phyloP scores from a whole-genome alignment of 2,113 vertebrate species.

The Plestiodon gilberti region DNA sequence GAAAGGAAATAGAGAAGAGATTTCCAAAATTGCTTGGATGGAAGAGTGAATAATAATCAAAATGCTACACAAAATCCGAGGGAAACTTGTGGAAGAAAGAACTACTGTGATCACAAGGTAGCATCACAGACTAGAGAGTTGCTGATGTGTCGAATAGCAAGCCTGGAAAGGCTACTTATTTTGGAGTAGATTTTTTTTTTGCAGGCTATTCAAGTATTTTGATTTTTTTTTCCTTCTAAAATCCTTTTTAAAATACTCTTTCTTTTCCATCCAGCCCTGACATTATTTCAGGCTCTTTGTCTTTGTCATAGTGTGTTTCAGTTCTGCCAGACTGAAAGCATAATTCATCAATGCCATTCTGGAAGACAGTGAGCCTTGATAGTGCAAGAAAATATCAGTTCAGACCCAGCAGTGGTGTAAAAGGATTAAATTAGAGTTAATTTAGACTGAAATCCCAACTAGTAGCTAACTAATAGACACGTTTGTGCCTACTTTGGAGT shows the following conservation, averaged over 20 bases:
- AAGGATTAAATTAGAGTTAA: conserved; percentile 8
- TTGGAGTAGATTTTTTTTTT: background rate
- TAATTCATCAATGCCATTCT: conserved; percentile 2
- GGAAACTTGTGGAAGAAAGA: background rate
- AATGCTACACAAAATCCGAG: too few relatives aligned
- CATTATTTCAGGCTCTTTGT: background rate
- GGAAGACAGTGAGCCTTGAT: background rate
- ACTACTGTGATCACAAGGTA: background rate
- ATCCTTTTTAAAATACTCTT: background rate
- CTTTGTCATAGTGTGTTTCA: background rate
- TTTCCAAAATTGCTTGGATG: background rate
- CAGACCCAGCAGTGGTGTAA: too few relatives aligned
- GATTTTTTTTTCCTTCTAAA: background rate
- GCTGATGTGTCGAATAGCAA: background rate
- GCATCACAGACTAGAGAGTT: background rate
- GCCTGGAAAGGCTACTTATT: background rate
- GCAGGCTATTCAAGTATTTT: background rate
- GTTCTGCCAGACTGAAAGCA: background rate
- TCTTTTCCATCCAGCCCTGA: background rate
- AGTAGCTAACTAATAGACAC: too few relatives aligned
- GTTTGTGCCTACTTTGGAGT: too few relatives aligned
- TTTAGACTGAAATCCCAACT: too few relatives aligned
- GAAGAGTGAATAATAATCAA: background rate
- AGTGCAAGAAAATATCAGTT: background rate
- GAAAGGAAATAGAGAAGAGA: background rate